These are phyloP conservation scores for Embiotoca jacksoni DNA, from an alignment of 2,113 vertebrate species.

Conservation along the genomic window DNA sequence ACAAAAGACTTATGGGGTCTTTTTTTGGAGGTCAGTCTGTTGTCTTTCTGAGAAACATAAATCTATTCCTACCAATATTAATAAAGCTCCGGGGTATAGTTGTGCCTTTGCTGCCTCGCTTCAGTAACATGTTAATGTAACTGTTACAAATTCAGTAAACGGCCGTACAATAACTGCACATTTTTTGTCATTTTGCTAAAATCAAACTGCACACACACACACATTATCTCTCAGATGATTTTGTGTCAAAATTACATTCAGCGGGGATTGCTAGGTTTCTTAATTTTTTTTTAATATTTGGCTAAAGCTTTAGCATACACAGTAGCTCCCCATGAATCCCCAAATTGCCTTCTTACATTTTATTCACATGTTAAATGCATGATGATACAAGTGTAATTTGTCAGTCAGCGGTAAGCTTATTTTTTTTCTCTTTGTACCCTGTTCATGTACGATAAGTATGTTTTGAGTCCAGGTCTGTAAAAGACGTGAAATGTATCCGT, in stretches of 20 bases:
- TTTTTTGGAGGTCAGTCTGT: too few relatives aligned
- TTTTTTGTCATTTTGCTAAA: neutral
- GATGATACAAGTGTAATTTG: neutral
- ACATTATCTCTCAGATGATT: neutral
- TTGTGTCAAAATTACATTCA: neutral
- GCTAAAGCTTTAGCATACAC: neutral
- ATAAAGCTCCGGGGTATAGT: too few relatives aligned
- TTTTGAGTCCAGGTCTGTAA: slow-evolving; percentile 13
- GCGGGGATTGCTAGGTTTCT: neutral
- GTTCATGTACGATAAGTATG: neutral
- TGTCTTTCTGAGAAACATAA: too few relatives aligned
- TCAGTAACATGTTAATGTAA: too few relatives aligned
- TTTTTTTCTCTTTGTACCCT: too few relatives aligned
- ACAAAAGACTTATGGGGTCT: too few relatives aligned
- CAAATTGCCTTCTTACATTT: neutral
- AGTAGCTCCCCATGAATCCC: slow-evolving; percentile 3
- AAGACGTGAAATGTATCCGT: slow-evolving; percentile 23
- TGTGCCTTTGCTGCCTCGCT: too few relatives aligned
- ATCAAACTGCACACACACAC: neutral
- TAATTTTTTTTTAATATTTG: neutral
- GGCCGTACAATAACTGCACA: too few relatives aligned
- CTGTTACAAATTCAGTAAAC: too few relatives aligned
- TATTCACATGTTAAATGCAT: slow-evolving; percentile 9
- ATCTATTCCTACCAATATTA: too few relatives aligned
- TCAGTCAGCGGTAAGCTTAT: neutral